These are phyloP conservation scores for Pterocles gutturalis DNA, from an alignment of 2,113 vertebrate species.

Conservation along the genomic window DNA sequence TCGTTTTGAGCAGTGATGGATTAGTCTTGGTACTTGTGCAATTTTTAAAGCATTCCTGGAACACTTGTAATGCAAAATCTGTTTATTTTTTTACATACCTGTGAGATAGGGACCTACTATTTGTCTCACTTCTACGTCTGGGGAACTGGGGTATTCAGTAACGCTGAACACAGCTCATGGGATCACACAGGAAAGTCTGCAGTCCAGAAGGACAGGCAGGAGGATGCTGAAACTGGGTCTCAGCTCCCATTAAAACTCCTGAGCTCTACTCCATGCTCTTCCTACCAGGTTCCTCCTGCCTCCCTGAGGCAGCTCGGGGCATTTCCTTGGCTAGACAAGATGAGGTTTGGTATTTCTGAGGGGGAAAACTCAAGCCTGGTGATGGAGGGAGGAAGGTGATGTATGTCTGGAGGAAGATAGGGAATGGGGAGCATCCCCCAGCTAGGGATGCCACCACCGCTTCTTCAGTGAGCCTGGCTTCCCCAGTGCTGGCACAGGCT, in stretches of 20 bases:
- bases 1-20: background rate
- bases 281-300: background rate
- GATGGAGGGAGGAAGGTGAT: background rate
- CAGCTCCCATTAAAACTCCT: background rate
- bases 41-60: slow-evolving; percentile 2
- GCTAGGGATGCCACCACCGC: background rate
- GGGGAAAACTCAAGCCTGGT: background rate
- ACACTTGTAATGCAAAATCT: background rate
- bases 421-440: background rate
- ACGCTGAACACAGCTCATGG: background rate
- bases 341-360: background rate
- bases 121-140: background rate
- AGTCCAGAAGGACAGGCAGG: background rate
- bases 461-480: background rate
- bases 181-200: background rate
- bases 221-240: background rate
- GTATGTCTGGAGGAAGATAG: background rate
- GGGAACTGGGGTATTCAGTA: background rate
- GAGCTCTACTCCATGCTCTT: background rate
- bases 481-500: background rate
- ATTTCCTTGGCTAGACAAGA: background rate
- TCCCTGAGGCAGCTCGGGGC: background rate
- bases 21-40: background rate
- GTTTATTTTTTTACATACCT: background rate
- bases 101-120: background rate